These are phyloP conservation scores for Boloria selene DNA, from an alignment of 2,888 invertebrate species.

Conservation along the genomic window DNA sequence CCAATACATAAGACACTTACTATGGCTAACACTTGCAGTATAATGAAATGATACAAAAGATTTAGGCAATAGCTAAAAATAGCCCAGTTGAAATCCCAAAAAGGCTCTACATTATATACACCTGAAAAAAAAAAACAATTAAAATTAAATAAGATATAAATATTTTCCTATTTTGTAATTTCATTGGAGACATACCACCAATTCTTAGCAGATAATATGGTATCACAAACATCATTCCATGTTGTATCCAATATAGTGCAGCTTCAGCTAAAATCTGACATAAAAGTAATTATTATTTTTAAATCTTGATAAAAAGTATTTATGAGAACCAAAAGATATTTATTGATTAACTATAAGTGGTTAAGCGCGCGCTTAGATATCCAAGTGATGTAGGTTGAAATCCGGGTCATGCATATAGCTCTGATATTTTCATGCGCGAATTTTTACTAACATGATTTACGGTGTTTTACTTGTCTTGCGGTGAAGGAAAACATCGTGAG, in stretches of 20 bases:
- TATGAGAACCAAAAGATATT: background rate
- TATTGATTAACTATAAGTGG: too few species aligned
- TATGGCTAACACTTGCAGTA: conserved; percentile 86
- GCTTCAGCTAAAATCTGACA: conserved; percentile 94
- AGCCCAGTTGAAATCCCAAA: conserved; percentile 90
- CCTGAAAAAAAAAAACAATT: conserved; percentile 80
- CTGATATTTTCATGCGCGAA: too few species aligned
- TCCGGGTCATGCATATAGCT: too few species aligned
- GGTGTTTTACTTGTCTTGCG: too few species aligned
- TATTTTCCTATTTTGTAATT: conserved; percentile 7
- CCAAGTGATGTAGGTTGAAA: too few species aligned
- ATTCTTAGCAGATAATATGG: conserved; percentile 94
- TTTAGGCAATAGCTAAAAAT: conserved; percentile 90
- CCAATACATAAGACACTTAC: conserved; percentile 67
- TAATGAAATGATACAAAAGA: conserved; percentile 91
- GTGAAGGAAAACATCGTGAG: too few species aligned
- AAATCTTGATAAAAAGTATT: background rate
- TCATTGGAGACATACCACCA: conserved; percentile 63
- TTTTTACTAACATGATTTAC: too few species aligned
- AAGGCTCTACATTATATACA: conserved; percentile 90
- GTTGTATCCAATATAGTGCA: conserved; percentile 97
- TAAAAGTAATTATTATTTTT: conserved; percentile 16
- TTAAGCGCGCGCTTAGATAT: too few species aligned
- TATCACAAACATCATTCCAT: conserved; percentile 96
- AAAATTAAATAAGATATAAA: conserved; percentile 22